Evolutionary conservation across 2,113 vertebrate genomes (phyloP).

Genomic region (Baryphthengus martii): DNA sequence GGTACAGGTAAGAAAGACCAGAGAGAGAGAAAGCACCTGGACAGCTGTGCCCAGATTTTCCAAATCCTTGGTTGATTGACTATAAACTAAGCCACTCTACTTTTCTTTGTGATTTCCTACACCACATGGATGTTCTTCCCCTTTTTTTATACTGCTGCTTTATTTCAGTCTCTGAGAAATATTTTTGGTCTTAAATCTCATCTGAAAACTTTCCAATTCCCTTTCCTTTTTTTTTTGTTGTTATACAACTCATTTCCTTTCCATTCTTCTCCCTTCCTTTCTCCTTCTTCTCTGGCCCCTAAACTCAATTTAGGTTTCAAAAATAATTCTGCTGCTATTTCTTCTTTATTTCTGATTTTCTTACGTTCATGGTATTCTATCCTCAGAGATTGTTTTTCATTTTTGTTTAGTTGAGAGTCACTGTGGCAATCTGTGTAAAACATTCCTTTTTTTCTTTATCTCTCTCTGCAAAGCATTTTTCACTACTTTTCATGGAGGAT

Average conservation of each 20-base stretch:
- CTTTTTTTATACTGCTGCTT: background rate
- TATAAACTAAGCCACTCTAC: background rate
- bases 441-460: conserved; percentile 16
- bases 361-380: background rate
- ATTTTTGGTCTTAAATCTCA: conserved; percentile 10
- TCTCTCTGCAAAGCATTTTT: conserved; percentile 39
- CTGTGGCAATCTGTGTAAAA: background rate
- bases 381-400: background rate
- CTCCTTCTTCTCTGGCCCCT: background rate
- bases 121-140: background rate
- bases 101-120: background rate
- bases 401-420: background rate
- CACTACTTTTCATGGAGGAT: background rate
- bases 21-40: background rate
- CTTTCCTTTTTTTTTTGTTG: background rate
- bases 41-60: background rate
- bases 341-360: conserved; percentile 20
- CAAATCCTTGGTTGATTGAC: background rate
- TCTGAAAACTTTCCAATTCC: conserved; percentile 27
- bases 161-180: background rate
- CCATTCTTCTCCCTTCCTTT: background rate
- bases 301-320: background rate
- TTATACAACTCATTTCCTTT: background rate
- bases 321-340: conserved; percentile 9
- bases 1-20: background rate